phyloP scores from a whole-genome alignment of 2,888 invertebrate genomes.

The Dyspetes luteomarginatus region DNA sequence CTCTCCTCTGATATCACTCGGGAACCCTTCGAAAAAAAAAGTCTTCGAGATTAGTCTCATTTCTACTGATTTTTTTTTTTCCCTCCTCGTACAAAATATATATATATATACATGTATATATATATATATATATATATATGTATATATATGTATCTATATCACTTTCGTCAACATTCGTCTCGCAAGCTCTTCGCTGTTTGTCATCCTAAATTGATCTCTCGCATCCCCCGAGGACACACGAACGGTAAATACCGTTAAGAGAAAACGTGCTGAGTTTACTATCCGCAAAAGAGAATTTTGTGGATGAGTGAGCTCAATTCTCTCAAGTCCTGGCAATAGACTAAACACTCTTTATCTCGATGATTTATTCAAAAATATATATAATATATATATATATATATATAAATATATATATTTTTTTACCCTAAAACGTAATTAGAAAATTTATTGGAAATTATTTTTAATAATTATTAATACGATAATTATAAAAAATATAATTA shows the following conservation, averaged over 20 bases:
- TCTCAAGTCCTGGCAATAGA: background rate
- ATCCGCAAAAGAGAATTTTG: conserved; percentile 23
- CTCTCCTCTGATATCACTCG: conserved; percentile 22
- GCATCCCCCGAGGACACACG: conserved; percentile 59
- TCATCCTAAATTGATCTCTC: conserved; percentile 64
- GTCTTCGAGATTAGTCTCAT: conserved; percentile 38
- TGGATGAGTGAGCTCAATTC: conserved; percentile 31
- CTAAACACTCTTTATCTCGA: background rate
- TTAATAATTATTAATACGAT: too few species aligned
- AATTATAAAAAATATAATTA: too few species aligned
- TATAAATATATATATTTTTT: too few species aligned
- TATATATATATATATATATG: conserved; percentile 1
- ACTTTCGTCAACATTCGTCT: conserved; percentile 61
- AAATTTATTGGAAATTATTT: too few species aligned
- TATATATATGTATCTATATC: conserved; percentile 44
- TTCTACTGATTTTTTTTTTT: conserved; percentile 9
- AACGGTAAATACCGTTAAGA: conserved; percentile 64
- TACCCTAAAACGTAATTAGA: too few species aligned
- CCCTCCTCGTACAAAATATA: conserved; percentile 19
- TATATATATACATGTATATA: background rate
- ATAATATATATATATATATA: too few species aligned
- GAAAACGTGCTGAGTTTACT: conserved; percentile 39
- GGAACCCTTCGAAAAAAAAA: background rate
- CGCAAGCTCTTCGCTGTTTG: conserved; percentile 56
- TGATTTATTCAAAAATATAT: background rate